phyloP scores from a whole-genome alignment of 2,113 vertebrate species.

The Amphiprion ocellaris region DNA sequence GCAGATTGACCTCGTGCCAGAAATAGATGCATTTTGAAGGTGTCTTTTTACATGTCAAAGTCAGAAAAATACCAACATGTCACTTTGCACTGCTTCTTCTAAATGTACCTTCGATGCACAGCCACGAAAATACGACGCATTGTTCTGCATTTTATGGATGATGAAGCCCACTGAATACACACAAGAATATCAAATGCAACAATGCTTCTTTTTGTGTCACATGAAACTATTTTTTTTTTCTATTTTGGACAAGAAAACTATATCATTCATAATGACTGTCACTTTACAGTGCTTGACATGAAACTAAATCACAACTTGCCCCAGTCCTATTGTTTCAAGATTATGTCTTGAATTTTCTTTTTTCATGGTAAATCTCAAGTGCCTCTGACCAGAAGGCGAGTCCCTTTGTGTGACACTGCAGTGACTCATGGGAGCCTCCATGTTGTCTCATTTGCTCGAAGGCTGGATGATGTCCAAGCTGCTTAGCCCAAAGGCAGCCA shows the following conservation, averaged over 20 bases:
- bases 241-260: background rate
- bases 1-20: background rate
- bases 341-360: slow-evolving; percentile 19
- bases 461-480: slow-evolving; percentile 72
- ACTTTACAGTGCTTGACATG: background rate
- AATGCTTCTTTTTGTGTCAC: background rate
- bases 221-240: background rate
- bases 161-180: slow-evolving; percentile 1
- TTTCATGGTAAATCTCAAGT: slow-evolving; percentile 44
- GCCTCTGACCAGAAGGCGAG: slow-evolving; percentile 48
- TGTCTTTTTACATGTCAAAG: background rate
- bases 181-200: background rate
- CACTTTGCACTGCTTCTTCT: slow-evolving; percentile 1
- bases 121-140: background rate
- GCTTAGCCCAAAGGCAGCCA: slow-evolving; percentile 64
- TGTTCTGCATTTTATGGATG: background rate
- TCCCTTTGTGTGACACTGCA: slow-evolving; percentile 64
- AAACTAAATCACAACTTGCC: slow-evolving; percentile 12
- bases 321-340: slow-evolving; percentile 30
- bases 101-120: background rate
- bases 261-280: background rate
- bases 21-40: background rate
- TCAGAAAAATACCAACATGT: background rate
- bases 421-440: slow-evolving; percentile 63
- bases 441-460: slow-evolving; percentile 61